phyloP scores from a whole-genome alignment of 2,797 vertebrate species.

The Hirundo rustica region DNA sequence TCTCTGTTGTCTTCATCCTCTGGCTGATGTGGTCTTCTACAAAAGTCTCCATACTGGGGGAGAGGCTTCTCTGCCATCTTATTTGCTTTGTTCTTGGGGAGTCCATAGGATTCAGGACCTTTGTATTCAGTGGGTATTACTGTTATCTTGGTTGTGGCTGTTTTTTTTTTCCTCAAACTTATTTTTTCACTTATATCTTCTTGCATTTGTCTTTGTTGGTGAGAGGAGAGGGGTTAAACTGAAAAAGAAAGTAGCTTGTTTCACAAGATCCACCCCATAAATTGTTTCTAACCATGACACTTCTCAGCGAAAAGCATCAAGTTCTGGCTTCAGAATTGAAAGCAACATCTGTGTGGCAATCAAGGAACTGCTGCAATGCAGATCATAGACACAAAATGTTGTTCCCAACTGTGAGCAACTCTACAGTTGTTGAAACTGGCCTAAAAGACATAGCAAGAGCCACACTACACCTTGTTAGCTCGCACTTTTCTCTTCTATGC shows the following conservation, averaged over 20 bases:
- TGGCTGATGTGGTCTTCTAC: not conserved
- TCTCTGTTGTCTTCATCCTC: not conserved
- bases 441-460: not conserved
- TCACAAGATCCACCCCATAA: not conserved
- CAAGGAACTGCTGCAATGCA: not conserved
- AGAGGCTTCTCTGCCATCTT: not conserved
- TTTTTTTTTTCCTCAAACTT: not conserved
- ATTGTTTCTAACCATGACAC: not conserved
- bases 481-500: not conserved
- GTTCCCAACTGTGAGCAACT: not conserved
- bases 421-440: not conserved
- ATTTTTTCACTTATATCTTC: not conserved
- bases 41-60: not conserved
- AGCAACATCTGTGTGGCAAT: not conserved
- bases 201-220: not conserved
- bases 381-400: not conserved
- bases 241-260: not conserved
- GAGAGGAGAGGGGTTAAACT: not conserved
- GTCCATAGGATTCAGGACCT: not conserved
- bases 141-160: not conserved
- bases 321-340: not conserved
- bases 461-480: not conserved
- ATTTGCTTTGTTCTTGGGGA: not conserved
- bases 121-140: not conserved
- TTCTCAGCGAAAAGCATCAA: not conserved